A percentile compares a stretch with the other conserved stretches of the same genome.
Conservation (phyloP, 2,888 invertebrate genomes). For the Thysanoteuthis rhombus region DNA sequence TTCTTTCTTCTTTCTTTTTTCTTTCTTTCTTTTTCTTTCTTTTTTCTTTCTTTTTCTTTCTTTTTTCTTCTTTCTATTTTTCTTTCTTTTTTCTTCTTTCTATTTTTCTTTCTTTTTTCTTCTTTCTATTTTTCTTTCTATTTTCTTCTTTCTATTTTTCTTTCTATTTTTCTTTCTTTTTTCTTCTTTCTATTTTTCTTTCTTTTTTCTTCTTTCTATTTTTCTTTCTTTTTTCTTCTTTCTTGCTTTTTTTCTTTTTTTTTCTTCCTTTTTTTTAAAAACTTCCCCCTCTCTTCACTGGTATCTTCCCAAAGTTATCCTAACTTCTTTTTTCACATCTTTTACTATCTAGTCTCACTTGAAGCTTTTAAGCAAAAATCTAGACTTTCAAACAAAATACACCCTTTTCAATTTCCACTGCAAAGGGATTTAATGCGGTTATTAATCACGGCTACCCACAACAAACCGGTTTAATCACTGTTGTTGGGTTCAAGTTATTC, state of each 20-base stretch:
- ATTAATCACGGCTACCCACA: too few species aligned
- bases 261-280: not conserved
- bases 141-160: not conserved
- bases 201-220: not conserved
- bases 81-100: not conserved
- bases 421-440: too few species aligned
- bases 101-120: not conserved
- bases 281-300: not conserved
- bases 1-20: not conserved
- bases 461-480: too few species aligned
- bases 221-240: not conserved
- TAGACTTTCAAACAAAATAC: too few species aligned
- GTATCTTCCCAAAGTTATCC: not conserved
- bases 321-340: not conserved
- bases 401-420: too few species aligned
- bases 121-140: not conserved
- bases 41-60: not conserved
- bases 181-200: not conserved
- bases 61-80: not conserved
- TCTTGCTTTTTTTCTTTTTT: not conserved
- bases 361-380: too few species aligned
- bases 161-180: too few species aligned
- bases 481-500: too few species aligned
- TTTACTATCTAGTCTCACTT: not conserved
- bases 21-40: not conserved